Evolutionary conservation across 2,797 vertebrate genomes (phyloP).

Genomic region (Parauchenoglanis ngamensis): DNA sequence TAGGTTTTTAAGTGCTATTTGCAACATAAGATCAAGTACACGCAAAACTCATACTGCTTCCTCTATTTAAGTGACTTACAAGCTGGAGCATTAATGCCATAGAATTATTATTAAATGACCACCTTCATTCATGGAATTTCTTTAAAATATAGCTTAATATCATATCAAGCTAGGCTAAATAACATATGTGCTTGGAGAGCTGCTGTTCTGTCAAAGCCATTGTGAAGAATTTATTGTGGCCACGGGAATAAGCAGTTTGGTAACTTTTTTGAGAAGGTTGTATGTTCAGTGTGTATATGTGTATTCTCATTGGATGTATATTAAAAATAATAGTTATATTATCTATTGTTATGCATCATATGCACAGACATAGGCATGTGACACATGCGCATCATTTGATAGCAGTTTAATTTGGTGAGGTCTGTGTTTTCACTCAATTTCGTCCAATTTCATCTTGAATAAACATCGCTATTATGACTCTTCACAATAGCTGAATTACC

Average conservation of each 20-base stretch:
- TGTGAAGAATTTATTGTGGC: not conserved
- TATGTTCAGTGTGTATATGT: not conserved
- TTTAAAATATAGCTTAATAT: not conserved
- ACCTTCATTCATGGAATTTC: not conserved
- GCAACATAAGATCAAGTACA: slow-evolving; percentile 54
- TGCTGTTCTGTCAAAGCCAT: not conserved
- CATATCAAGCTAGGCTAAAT: not conserved
- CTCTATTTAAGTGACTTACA: slow-evolving; percentile 52
- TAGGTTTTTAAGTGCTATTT: slow-evolving; percentile 37
- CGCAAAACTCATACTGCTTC: slow-evolving; percentile 37
- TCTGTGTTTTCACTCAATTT: slow-evolving; percentile 53
- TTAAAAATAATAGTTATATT: not conserved
- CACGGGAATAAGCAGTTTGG: not conserved
- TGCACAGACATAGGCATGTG: slow-evolving; percentile 8
- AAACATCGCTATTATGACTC: slow-evolving; percentile 56
- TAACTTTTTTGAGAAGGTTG: not conserved
- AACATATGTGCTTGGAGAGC: not conserved
- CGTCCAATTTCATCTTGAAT: slow-evolving; percentile 50
- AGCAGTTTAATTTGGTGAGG: slow-evolving; percentile 43
- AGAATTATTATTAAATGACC: slow-evolving; percentile 42
- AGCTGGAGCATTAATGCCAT: slow-evolving; percentile 48
- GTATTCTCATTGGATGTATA: not conserved
- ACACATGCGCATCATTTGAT: slow-evolving; percentile 11
- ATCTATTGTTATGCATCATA: not conserved
- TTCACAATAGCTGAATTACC: slow-evolving; percentile 57